These are phyloP conservation scores for Acleris sparsana DNA, from an alignment of 2,888 invertebrate genomes.

Conservation along the genomic window DNA sequence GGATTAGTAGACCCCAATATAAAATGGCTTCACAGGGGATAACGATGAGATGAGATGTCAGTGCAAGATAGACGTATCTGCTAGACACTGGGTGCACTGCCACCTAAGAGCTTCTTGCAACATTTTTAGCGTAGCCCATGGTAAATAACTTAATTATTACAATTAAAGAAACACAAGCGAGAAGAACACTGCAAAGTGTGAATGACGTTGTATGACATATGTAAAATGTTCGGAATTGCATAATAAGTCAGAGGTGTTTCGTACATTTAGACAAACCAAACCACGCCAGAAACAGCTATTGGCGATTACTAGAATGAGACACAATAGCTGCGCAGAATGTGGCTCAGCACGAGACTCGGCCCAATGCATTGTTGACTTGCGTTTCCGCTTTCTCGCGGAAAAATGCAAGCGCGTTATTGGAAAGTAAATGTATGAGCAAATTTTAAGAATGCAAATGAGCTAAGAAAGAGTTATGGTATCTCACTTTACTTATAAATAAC, in stretches of 20 bases:
- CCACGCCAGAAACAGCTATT: slow-evolving; percentile 47
- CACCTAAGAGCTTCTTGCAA: too few species aligned
- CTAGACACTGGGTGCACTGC: too few species aligned
- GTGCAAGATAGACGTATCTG: not conserved
- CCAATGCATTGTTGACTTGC: slow-evolving; percentile 73
- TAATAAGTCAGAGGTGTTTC: too few species aligned
- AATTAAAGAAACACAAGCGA: too few species aligned
- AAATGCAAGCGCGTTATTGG: slow-evolving; percentile 77
- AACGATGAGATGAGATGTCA: slow-evolving; percentile 5
- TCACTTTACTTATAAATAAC: too few species aligned
- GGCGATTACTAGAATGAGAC: slow-evolving; percentile 70
- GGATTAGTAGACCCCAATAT: slow-evolving; percentile 67
- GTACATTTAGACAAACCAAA: not conserved
- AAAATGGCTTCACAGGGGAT: slow-evolving; percentile 41
- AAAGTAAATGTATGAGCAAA: slow-evolving; percentile 65
- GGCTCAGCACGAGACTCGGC: slow-evolving; percentile 67
- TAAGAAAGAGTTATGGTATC: slow-evolving; percentile 2
- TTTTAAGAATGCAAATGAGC: slow-evolving; percentile 48
- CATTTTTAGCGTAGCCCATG: too few species aligned
- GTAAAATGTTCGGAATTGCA: too few species aligned
- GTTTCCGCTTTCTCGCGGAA: slow-evolving; percentile 83
- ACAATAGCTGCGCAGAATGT: slow-evolving; percentile 72
- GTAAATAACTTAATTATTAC: too few species aligned
- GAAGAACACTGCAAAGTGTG: too few species aligned
- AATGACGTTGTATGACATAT: too few species aligned